These are phyloP conservation scores for Metalampra italica DNA, from an alignment of 2,888 invertebrate genomes.

Conservation along the genomic window DNA sequence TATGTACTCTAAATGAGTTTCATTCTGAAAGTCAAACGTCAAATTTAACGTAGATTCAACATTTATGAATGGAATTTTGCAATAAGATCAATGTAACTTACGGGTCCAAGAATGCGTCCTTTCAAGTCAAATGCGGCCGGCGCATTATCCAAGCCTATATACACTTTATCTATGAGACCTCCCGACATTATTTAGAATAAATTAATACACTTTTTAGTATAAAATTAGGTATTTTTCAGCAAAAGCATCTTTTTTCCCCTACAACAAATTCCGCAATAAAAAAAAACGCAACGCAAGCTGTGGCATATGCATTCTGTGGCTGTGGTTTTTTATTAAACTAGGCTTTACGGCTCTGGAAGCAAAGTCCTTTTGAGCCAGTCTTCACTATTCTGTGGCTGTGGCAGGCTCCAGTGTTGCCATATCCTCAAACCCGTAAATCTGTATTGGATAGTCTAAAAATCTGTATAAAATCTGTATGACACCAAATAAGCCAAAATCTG, in stretches of 20 bases:
- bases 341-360: too few relatives aligned
- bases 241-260: constrained; percentile 39
- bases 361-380: too few relatives aligned
- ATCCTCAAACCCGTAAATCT: too few relatives aligned
- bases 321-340: too few relatives aligned
- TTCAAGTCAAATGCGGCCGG: constrained; percentile 87
- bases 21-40: constrained; percentile 57
- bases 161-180: constrained; percentile 83
- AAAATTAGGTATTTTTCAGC: constrained; percentile 28
- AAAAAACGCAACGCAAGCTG: too few relatives aligned
- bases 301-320: too few relatives aligned
- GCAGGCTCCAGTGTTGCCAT: too few relatives aligned
- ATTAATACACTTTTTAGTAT: constrained; percentile 26
- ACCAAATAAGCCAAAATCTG: too few relatives aligned
- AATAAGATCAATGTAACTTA: constrained; percentile 34
- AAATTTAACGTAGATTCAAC: not conserved
- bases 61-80: not conserved
- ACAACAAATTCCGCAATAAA: too few relatives aligned
- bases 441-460: too few relatives aligned
- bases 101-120: constrained; percentile 84
- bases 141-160: constrained; percentile 87
- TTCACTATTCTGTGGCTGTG: too few relatives aligned
- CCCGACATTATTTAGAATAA: constrained; percentile 57
- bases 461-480: too few relatives aligned
- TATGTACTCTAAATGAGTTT: constrained; percentile 87